Evolutionary conservation across 2,797 vertebrate species (phyloP).

Genomic region (Gouania willdenowi): DNA sequence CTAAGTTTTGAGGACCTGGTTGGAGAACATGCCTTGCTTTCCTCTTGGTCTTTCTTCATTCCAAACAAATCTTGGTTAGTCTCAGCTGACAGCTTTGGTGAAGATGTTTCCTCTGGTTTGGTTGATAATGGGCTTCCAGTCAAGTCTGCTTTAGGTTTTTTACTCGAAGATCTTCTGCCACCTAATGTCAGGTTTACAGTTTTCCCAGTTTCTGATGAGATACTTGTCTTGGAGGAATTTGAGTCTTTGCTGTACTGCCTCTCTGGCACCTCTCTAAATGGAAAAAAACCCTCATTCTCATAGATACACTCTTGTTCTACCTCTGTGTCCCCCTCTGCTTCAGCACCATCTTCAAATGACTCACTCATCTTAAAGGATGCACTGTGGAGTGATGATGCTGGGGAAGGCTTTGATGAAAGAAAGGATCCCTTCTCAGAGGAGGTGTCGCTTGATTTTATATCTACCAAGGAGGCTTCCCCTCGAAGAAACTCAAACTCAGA

Average conservation of each 20-base stretch:
- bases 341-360: constrained; percentile 86
- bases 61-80: constrained; percentile 70
- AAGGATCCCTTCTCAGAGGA: constrained; percentile 71
- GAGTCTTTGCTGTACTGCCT: constrained; percentile 81
- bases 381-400: constrained; percentile 70
- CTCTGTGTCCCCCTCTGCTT: constrained; percentile 51
- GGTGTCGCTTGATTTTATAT: constrained; percentile 63
- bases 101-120: constrained; percentile 63
- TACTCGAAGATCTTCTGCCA: constrained; percentile 76
- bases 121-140: constrained; percentile 74
- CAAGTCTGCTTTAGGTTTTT: constrained; percentile 81
- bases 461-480: constrained; percentile 70
- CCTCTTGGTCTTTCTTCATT: constrained; percentile 67
- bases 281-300: constrained; percentile 93
- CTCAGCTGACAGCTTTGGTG: constrained; percentile 59
- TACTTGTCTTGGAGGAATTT: constrained; percentile 85
- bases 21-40: constrained; percentile 37
- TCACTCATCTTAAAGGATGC: constrained; percentile 81
- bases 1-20: constrained; percentile 84
- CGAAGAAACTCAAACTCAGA: constrained; percentile 81
- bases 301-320: constrained; percentile 89
- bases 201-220: constrained; percentile 64
- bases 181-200: constrained; percentile 76
- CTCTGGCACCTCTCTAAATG: constrained; percentile 73
- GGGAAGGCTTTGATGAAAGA: constrained; percentile 62